These are phyloP conservation scores for Toxostoma redivivum DNA, from an alignment of 2,113 vertebrate genomes.

Conservation along the genomic window DNA sequence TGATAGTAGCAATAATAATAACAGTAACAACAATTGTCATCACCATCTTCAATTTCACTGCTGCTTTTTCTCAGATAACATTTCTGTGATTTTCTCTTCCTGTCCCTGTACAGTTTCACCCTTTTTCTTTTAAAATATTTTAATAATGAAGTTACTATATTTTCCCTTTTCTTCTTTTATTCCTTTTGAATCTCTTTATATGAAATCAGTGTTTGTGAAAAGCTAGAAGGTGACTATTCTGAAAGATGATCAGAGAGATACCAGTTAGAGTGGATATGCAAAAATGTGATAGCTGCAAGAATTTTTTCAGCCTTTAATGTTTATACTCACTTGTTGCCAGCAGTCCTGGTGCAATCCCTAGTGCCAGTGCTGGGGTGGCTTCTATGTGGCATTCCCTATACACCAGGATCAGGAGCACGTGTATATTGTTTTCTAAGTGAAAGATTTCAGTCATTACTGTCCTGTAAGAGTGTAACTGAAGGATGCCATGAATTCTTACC, in stretches of 20 bases:
- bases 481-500: neutral
- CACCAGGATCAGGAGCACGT: rapidly evolving
- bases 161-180: neutral
- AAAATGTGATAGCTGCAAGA: neutral
- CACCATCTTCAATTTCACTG: neutral
- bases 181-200: neutral
- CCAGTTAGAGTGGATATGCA: neutral
- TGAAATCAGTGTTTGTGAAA: neutral
- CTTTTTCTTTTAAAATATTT: neutral
- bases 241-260: neutral
- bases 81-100: neutral
- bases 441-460: neutral
- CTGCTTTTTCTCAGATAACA: neutral
- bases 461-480: neutral
- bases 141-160: neutral
- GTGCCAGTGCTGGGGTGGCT: neutral
- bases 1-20: neutral
- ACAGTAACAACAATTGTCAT: neutral
- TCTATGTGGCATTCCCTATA: neutral
- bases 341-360: neutral
- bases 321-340: neutral
- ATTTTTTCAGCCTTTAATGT: neutral
- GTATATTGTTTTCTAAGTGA: neutral
- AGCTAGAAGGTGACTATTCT: neutral
- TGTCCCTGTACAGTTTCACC: neutral